These are phyloP conservation scores for Mystacides longicornis DNA, from an alignment of 2,888 invertebrate species.

Conservation along the genomic window DNA sequence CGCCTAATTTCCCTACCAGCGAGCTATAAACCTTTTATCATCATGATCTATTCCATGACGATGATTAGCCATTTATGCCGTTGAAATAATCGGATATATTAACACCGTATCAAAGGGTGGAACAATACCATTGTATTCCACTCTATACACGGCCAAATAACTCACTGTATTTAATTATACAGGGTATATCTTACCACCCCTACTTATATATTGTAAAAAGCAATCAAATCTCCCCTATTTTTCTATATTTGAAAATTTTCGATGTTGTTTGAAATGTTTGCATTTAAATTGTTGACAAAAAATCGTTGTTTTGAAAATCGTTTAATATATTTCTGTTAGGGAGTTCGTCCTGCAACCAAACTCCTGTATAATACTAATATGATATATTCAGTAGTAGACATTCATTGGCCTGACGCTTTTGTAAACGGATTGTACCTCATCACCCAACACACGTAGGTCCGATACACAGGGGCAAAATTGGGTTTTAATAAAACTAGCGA, in stretches of 20 bases:
- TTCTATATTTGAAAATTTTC: too few species aligned
- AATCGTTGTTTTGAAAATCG: too few species aligned
- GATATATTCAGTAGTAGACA: too few species aligned
- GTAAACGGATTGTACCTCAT: neutral
- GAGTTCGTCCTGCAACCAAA: too few species aligned
- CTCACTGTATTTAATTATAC: neutral
- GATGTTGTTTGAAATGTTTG: too few species aligned
- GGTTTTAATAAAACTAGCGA: neutral
- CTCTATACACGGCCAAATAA: neutral
- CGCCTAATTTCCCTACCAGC: too few species aligned
- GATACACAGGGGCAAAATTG: neutral
- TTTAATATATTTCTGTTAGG: too few species aligned
- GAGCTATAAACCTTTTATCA: too few species aligned
- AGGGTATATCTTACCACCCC: neutral
- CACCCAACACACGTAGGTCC: neutral
- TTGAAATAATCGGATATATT: neutral
- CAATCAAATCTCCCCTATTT: neutral
- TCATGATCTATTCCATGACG: too few species aligned
- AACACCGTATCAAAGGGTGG: conserved; percentile 1
- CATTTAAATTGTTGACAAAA: too few species aligned
- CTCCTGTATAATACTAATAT: too few species aligned
- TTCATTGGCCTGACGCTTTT: neutral
- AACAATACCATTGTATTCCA: conserved; percentile 1
- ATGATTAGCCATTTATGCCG: neutral
- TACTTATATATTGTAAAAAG: too few species aligned